Conservation (phyloP, 92 coral and sea anemone genomes). For the Epizoanthus illoricatus region DNA sequence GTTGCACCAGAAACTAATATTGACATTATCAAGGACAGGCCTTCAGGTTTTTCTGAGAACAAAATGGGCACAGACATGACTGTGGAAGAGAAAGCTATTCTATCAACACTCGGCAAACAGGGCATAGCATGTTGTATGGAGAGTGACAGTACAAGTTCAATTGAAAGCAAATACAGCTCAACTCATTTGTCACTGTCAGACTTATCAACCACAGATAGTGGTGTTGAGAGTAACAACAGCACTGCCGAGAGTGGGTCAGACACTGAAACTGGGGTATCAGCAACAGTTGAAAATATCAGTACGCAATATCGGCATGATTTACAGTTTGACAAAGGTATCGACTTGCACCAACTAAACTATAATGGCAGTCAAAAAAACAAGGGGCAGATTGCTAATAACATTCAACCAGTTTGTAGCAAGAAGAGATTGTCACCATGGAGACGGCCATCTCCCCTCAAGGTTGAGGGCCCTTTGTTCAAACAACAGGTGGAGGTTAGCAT, state of each 20-base stretch:
- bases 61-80: no score
- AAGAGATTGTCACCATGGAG: constrained; percentile 1
- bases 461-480: constrained; percentile 65
- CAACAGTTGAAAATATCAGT: background rate
- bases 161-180: background rate
- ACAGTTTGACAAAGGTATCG: background rate
- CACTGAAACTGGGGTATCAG: background rate
- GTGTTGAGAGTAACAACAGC: constrained; percentile 5
- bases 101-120: background rate
- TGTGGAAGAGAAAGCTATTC: background rate
- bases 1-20: background rate
- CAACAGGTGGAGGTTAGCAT: constrained; percentile 59
- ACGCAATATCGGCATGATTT: background rate
- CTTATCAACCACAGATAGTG: constrained; percentile 2
- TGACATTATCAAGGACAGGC: background rate
- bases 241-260: background rate
- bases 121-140: background rate
- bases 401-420: background rate
- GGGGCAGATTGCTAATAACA: background rate
- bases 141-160: background rate
- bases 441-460: constrained; percentile 31
- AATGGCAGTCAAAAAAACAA: background rate
- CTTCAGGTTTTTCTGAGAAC: no score
- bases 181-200: background rate
- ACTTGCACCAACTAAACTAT: background rate